Percentiles rank a stretch among this genome's conserved stretches.
phyloP scores from a whole-genome alignment of 92 coral and sea anemone genomes.

The Actinernus sp. region DNA sequence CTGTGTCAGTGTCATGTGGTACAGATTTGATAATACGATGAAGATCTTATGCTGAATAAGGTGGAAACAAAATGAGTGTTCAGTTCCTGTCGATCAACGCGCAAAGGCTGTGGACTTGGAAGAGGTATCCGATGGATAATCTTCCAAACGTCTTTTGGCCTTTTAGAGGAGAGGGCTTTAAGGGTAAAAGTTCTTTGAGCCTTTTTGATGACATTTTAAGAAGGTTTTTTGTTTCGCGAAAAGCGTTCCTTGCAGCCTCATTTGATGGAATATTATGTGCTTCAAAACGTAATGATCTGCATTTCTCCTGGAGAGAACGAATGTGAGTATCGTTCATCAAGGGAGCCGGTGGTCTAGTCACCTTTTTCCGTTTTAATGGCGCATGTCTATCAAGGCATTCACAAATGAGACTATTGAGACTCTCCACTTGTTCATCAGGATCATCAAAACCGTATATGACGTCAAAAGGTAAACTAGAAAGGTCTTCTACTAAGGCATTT shows the following conservation, averaged over 20 bases:
- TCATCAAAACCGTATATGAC: slow-evolving; percentile 2
- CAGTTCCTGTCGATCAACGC: neutral
- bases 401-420: slow-evolving; percentile 4
- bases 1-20: too few relatives aligned
- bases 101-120: slow-evolving; percentile 3
- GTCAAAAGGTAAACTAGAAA: slow-evolving; percentile 16
- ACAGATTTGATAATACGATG: too few relatives aligned
- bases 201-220: neutral
- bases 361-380: slow-evolving; percentile 13
- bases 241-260: neutral
- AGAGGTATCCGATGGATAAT: slow-evolving; percentile 2
- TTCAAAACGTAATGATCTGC: neutral
- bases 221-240: neutral
- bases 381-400: slow-evolving; percentile 28
- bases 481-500: slow-evolving; percentile 10
- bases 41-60: too few relatives aligned
- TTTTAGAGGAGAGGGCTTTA: neutral
- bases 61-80: neutral
- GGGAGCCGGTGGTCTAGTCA: slow-evolving; percentile 35
- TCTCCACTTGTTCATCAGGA: slow-evolving; percentile 13
- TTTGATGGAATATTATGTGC: neutral
- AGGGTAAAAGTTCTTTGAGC: neutral
- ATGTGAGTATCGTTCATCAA: slow-evolving; percentile 13
- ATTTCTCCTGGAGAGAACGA: neutral
- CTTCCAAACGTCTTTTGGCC: neutral